These are phyloP conservation scores for Phrynosoma platyrhinos DNA, from an alignment of 2,113 vertebrate species.

Conservation along the genomic window DNA sequence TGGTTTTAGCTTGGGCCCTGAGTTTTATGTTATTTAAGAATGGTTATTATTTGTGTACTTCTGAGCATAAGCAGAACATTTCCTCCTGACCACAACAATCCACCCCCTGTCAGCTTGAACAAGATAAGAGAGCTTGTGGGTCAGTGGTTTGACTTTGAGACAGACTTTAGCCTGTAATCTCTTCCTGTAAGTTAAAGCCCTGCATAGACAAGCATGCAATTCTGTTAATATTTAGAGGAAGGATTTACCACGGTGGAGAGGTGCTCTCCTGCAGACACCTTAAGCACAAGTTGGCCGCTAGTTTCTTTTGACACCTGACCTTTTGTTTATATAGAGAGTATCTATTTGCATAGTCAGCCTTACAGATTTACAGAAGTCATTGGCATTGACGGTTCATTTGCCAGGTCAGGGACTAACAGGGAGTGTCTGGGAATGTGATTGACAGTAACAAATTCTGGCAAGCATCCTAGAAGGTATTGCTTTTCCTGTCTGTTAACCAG, in stretches of 20 bases:
- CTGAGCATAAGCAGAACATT: neutral
- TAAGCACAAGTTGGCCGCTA: neutral
- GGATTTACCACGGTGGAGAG: constrained; percentile 19
- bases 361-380: constrained; percentile 45
- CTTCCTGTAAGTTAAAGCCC: neutral
- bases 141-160: neutral
- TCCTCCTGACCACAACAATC: neutral
- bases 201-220: neutral
- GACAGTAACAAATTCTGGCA: constrained; percentile 59
- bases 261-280: constrained; percentile 4
- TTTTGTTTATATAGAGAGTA: constrained; percentile 1
- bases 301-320: neutral
- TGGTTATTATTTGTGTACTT: neutral
- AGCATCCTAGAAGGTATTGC: constrained; percentile 35
- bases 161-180: neutral
- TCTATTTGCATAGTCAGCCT: constrained; percentile 32
- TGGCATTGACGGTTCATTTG: constrained; percentile 29
- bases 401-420: constrained; percentile 48
- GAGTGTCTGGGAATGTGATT: constrained; percentile 54
- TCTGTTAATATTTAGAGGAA: constrained; percentile 33
- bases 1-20: neutral
- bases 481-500: constrained; percentile 34
- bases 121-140: too few relatives aligned
- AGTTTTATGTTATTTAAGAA: neutral
- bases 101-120: neutral